Base-by-base conservation (phyloP, 2,797 vertebrate genomes). In the Lophius americanus region DNA sequence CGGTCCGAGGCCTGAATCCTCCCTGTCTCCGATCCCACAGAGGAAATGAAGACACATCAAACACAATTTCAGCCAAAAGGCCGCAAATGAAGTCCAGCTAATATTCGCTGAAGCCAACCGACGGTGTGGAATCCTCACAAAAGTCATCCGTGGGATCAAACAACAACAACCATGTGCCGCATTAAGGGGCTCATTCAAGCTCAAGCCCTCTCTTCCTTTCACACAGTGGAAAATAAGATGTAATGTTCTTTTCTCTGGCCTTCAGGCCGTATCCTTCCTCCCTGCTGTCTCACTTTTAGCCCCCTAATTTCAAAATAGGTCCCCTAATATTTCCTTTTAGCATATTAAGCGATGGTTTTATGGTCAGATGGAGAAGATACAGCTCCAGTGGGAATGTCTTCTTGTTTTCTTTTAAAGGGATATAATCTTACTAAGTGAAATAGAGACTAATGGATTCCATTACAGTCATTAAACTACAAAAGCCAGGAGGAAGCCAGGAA, bases 151-250 rank as follows among this genome's bases (percentile, higher is more conserved):
- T 37, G 61, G 77, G 74, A 83, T 73, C 23, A 23, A 23, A 23
- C 23, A 23, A 64, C 52, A 68, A 83, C 74, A 64, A 36, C 61
- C 57, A 58, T 58, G 55, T 64, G 44, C 42, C 6, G 79, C 75
- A 67, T 78, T 80, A 76, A 48, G 64, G 68, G 70, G 60, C 53
- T 82, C 70, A 74, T 60, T 64, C 51, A 44, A 64, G 46, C 63
- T 83, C 85, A 85, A 72, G 68, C 72, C 58, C 51, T 60, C 63
- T 80, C 79, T 86, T 87, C 83, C 78, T 84, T 86, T 84, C 86
- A 87, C 73, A 79, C 73, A 78, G 75, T 48, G 58, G 64, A 65
- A 75, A 73, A 72, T 60, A 56, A 64, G 44, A 77, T 61, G 71
- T 55, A 1, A 48, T 64, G 68, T 75, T 54, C 69, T 66, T 55